These are phyloP conservation scores for Datnioides undecimradiatus DNA, from an alignment of 2,113 vertebrate genomes.

Conservation along the genomic window DNA sequence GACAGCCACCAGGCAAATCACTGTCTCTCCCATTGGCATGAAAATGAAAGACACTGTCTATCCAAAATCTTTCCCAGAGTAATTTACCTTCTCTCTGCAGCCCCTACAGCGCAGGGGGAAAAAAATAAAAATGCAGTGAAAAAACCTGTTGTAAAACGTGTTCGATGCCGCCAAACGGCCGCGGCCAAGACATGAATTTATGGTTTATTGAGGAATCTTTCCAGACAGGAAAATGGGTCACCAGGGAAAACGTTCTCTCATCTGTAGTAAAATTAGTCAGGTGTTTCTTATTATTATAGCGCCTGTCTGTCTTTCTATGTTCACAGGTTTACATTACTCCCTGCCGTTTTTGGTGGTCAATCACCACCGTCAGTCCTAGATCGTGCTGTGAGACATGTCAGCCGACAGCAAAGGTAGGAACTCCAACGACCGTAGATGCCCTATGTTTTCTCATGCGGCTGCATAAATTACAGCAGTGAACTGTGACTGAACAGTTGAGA, in stretches of 20 bases:
- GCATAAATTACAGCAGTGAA: no score
- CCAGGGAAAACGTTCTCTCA: background rate
- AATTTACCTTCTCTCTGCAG: conserved; percentile 17
- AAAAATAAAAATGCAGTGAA: background rate
- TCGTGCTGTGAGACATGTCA: background rate
- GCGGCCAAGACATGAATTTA: background rate
- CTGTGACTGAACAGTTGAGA: background rate
- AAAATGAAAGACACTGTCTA: conserved; percentile 34
- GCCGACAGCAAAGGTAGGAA: background rate
- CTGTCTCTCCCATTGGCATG: conserved; percentile 23
- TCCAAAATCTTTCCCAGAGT: background rate
- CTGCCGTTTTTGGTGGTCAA: background rate
- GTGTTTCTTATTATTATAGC: background rate
- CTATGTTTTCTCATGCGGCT: no score
- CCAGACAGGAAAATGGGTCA: background rate
- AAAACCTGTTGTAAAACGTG: background rate
- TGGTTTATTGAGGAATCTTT: background rate
- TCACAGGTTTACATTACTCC: background rate
- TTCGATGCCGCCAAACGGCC: background rate
- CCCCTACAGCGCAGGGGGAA: background rate
- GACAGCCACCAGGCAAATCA: conserved; percentile 40
- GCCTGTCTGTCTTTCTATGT: background rate
- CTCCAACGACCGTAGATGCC: no score
- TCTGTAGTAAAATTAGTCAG: background rate
- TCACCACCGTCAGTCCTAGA: background rate